Evolutionary conservation across 2,888 invertebrate genomes (phyloP).

Genomic region (Gymnosoma rotundatum): DNA sequence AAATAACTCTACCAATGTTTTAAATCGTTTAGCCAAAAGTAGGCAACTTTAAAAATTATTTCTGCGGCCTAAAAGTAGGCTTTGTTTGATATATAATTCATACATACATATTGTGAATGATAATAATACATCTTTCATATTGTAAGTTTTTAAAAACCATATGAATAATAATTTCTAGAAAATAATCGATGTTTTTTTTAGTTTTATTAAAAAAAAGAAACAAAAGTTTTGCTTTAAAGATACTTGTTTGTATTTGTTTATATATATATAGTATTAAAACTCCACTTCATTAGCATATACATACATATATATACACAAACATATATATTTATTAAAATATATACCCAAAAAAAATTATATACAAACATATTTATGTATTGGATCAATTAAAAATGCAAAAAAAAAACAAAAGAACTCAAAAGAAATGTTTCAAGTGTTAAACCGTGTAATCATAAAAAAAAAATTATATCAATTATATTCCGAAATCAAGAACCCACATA

Average conservation of each 20-base stretch:
- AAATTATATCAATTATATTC: constrained; percentile 52
- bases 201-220: not conserved
- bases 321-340: not conserved
- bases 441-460: constrained; percentile 43
- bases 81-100: not conserved
- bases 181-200: not conserved
- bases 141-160: not conserved
- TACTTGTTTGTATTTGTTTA: constrained; percentile 40
- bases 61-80: not conserved
- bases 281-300: constrained; percentile 18
- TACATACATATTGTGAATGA: too few relatives aligned
- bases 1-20: too few relatives aligned
- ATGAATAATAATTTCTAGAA: not conserved
- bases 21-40: constrained; percentile 6
- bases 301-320: not conserved
- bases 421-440: constrained; percentile 28
- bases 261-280: constrained; percentile 12
- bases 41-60: not conserved
- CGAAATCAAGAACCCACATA: constrained; percentile 28
- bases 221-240: not conserved
- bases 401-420: not conserved
- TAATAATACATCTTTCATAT: not conserved
- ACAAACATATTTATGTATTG: constrained; percentile 25
- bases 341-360: constrained; percentile 8
- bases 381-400: constrained; percentile 13